Percentiles rank a stretch among this genome's conserved stretches.
Conservation (phyloP, 2,797 vertebrate genomes). For the Picus viridis region DNA sequence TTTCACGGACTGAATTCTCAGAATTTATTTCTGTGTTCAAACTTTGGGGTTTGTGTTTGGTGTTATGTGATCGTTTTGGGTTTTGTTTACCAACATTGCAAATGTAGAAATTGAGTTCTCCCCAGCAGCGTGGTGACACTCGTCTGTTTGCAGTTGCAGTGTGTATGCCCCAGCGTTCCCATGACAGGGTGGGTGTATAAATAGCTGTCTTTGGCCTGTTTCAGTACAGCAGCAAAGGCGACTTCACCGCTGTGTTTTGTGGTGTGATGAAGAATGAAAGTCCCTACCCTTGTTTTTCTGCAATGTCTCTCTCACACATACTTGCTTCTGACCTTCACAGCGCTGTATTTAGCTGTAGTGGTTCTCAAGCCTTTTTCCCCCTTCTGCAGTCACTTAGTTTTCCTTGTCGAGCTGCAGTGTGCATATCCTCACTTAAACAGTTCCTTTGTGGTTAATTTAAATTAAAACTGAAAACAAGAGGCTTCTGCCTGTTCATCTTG, state of each 20-base stretch:
- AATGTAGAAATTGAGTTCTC: neutral
- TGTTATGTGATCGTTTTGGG: no score
- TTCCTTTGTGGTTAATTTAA: neutral
- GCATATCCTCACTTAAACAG: neutral
- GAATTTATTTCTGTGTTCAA: neutral
- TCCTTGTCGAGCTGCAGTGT: neutral
- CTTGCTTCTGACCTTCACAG: neutral
- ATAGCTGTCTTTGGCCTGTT: neutral
- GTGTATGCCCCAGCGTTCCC: accelerated
- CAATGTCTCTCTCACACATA: accelerated
- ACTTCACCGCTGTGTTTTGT: neutral
- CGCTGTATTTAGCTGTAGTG: neutral
- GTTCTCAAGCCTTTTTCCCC: neutral
- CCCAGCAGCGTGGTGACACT: neutral
- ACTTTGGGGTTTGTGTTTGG: neutral
- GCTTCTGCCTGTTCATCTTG: neutral
- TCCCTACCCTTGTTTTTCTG: accelerated
- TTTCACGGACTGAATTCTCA: neutral
- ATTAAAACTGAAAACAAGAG: conserved; percentile 28
- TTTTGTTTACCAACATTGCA: neutral
- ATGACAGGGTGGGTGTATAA: neutral
- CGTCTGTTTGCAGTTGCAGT: neutral
- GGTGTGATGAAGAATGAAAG: neutral
- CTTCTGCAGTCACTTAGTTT: neutral
- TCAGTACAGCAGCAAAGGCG: neutral